phyloP scores from a whole-genome alignment of 2,888 invertebrate genomes.

The Leptura quadrifasciata region DNA sequence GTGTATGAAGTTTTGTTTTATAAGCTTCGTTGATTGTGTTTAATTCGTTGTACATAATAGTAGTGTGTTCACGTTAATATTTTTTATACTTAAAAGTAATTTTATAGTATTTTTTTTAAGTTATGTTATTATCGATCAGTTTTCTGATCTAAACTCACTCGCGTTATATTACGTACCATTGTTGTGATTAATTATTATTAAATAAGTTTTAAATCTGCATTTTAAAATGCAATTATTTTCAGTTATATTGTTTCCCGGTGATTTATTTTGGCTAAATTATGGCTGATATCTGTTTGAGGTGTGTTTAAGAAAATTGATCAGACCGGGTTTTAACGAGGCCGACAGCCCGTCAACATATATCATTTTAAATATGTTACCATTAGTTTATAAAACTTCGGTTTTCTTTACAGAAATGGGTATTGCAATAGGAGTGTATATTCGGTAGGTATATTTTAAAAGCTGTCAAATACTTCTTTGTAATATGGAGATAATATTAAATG shows the following conservation, averaged over 20 bases:
- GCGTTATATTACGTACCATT: constrained; percentile 68
- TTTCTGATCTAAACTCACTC: constrained; percentile 68
- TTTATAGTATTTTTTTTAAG: constrained; percentile 65
- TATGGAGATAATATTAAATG: too few relatives aligned
- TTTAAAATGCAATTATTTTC: constrained; percentile 56
- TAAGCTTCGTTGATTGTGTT: constrained; percentile 63
- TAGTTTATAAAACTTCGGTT: too few relatives aligned
- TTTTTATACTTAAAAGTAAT: constrained; percentile 68
- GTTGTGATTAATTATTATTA: constrained; percentile 70
- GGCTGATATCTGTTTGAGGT: constrained; percentile 38
- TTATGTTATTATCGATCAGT: constrained; percentile 65
- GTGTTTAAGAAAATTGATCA: neutral
- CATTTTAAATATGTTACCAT: too few relatives aligned
- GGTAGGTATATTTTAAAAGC: too few relatives aligned
- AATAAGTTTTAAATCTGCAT: constrained; percentile 64
- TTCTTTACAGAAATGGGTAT: too few relatives aligned
- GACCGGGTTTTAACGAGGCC: neutral
- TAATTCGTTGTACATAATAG: constrained; percentile 71
- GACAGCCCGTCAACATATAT: neutral
- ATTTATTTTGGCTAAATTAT: constrained; percentile 43
- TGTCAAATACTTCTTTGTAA: too few relatives aligned
- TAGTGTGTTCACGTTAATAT: constrained; percentile 70
- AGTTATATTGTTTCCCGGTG: constrained; percentile 50
- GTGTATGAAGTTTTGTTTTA: constrained; percentile 44
- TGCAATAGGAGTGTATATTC: too few relatives aligned